These are phyloP conservation scores for Catonia carolina DNA, from an alignment of 2,888 invertebrate genomes.

Conservation along the genomic window DNA sequence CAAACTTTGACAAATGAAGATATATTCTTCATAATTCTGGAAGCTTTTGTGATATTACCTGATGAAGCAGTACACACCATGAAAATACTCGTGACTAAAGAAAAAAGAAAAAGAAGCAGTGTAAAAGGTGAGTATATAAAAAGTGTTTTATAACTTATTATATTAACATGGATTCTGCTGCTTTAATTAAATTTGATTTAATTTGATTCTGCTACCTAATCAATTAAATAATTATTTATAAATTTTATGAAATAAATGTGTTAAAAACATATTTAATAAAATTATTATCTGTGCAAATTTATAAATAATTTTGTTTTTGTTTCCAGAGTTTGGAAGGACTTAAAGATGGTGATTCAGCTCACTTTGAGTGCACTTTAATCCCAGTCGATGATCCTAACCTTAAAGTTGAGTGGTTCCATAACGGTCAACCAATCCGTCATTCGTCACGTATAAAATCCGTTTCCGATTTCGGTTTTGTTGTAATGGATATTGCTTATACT, in stretches of 20 bases:
- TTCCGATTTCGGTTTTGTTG: slow-evolving; percentile 91
- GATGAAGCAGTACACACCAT: no score
- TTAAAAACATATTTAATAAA: neutral
- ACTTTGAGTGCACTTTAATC: slow-evolving; percentile 90
- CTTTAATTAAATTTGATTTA: no score
- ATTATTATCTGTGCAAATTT: neutral
- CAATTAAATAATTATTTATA: neutral
- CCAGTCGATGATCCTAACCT: slow-evolving; percentile 92
- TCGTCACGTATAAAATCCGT: slow-evolving; percentile 88
- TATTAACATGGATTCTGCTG: no score
- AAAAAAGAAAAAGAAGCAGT: no score
- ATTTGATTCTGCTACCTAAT: neutral
- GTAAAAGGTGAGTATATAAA: no score
- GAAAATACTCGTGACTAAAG: no score
- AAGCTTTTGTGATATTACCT: no score
- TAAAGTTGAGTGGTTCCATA: slow-evolving; percentile 95
- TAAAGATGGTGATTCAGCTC: slow-evolving; percentile 88
- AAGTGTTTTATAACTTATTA: no score
- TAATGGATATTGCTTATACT: slow-evolving; percentile 89
- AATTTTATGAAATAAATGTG: neutral
- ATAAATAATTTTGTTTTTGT: slow-evolving; percentile 19
- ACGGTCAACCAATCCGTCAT: slow-evolving; percentile 81
- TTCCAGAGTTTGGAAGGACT: slow-evolving; percentile 69
- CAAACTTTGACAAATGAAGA: no score
- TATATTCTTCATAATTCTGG: no score